Percentiles rank a stretch among this genome's conserved stretches.
These are phyloP conservation scores for Rhabdomys pumilio DNA, from an alignment of 2,797 vertebrate species.

Conservation along the genomic window DNA sequence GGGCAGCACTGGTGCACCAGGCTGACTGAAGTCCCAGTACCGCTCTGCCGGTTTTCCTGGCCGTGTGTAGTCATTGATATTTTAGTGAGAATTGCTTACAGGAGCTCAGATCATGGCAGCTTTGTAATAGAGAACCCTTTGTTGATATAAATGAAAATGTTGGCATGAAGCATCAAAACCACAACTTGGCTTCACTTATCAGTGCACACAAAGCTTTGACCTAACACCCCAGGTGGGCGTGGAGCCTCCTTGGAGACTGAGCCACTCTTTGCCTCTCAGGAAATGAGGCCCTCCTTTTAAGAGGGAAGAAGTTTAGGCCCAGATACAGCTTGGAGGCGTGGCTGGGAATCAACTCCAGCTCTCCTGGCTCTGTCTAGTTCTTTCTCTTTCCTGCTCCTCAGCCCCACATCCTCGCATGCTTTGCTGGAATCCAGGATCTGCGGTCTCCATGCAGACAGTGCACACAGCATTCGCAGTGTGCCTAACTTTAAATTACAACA, in stretches of 20 bases:
- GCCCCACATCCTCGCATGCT: background rate
- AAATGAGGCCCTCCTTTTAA: background rate
- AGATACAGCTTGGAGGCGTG: background rate
- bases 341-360: background rate
- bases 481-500: conserved; percentile 24
- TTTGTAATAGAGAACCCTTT: conserved; percentile 50
- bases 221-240: background rate
- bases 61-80: conserved; percentile 50
- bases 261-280: background rate
- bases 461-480: background rate
- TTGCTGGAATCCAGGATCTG: background rate
- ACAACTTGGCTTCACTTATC: background rate
- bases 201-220: background rate
- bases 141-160: conserved; percentile 60
- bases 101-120: conserved; percentile 54
- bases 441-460: background rate
- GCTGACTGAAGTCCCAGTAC: conserved; percentile 17
- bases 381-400: background rate
- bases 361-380: background rate
- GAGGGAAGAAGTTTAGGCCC: background rate
- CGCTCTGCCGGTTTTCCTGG: conserved; percentile 24
- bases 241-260: background rate
- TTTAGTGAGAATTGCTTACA: conserved; percentile 15
- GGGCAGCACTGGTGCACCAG: background rate
- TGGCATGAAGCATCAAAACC: conserved; percentile 58